Evolutionary conservation across 2,888 invertebrate species (phyloP).

Genomic region (Trissoscelio sp.): DNA sequence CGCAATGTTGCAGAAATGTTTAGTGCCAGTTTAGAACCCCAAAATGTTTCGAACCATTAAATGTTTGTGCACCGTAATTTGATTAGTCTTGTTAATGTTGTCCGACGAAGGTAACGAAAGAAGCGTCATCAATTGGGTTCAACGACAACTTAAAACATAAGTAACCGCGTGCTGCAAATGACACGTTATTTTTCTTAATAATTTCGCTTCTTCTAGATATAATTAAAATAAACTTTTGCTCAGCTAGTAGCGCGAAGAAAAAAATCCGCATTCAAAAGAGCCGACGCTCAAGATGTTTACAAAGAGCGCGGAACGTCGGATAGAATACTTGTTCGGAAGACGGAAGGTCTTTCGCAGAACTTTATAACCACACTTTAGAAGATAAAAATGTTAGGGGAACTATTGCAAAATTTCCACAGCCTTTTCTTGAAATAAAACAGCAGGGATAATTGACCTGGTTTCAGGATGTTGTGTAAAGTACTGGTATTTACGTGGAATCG

Average conservation of each 20-base stretch:
- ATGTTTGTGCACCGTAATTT: constrained; percentile 17
- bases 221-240: constrained; percentile 9
- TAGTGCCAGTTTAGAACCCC: constrained; percentile 13
- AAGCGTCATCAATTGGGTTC: neutral
- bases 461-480: neutral
- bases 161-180: neutral
- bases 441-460: constrained; percentile 40
- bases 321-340: constrained; percentile 30
- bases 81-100: constrained; percentile 16
- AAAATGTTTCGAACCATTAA: constrained; percentile 30
- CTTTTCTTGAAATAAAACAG: constrained; percentile 38
- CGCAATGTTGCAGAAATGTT: constrained; percentile 6
- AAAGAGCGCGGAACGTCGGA: constrained; percentile 5
- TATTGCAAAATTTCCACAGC: constrained; percentile 39
- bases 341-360: constrained; percentile 11
- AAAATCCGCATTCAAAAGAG: constrained; percentile 6
- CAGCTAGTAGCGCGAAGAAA: neutral
- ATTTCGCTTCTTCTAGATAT: neutral
- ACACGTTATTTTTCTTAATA: neutral
- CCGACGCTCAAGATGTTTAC: constrained; percentile 17
- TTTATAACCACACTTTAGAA: constrained; percentile 41
- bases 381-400: constrained; percentile 43
- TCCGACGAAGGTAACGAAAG: neutral
- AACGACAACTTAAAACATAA: neutral
- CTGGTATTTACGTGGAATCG: constrained; percentile 14